phyloP scores from a whole-genome alignment of 2,113 vertebrate genomes.

The Arizona elegans region DNA sequence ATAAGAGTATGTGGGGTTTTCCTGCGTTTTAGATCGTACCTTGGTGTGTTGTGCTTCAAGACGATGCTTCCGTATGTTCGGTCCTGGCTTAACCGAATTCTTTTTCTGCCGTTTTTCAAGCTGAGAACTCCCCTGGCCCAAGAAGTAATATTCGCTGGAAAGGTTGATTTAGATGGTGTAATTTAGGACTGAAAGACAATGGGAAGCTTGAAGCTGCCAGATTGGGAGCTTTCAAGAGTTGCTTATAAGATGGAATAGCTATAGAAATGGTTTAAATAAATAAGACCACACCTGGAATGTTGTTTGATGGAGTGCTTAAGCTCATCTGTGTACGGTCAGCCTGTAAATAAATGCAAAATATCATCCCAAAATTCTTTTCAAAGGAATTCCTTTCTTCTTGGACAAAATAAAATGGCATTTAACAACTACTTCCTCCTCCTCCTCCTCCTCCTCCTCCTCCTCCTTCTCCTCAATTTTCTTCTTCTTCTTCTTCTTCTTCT shows the following conservation, averaged over 20 bases:
- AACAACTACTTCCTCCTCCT: too few relatives aligned
- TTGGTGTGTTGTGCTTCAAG: neutral
- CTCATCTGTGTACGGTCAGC: neutral
- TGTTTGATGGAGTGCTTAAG: neutral
- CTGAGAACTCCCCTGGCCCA: neutral
- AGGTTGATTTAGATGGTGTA: neutral
- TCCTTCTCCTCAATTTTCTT: too few relatives aligned
- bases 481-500: too few relatives aligned
- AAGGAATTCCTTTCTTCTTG: too few relatives aligned
- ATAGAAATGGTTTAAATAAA: neutral
- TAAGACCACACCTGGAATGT: neutral
- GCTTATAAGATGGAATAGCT: neutral
- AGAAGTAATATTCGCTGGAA: neutral
- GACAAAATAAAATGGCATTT: too few relatives aligned
- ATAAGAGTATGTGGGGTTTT: neutral
- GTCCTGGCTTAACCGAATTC: neutral
- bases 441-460: too few relatives aligned
- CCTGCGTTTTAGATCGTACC: neutral
- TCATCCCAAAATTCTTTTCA: too few relatives aligned
- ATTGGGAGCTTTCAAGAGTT: neutral
- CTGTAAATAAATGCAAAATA: neutral
- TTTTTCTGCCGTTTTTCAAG: too few relatives aligned
- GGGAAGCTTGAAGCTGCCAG: neutral
- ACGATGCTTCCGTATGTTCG: accelerated
- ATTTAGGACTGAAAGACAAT: neutral